These are phyloP conservation scores for Lordiphosa mommai DNA, from an alignment of 1,140 invertebrate species.

Conservation along the genomic window DNA sequence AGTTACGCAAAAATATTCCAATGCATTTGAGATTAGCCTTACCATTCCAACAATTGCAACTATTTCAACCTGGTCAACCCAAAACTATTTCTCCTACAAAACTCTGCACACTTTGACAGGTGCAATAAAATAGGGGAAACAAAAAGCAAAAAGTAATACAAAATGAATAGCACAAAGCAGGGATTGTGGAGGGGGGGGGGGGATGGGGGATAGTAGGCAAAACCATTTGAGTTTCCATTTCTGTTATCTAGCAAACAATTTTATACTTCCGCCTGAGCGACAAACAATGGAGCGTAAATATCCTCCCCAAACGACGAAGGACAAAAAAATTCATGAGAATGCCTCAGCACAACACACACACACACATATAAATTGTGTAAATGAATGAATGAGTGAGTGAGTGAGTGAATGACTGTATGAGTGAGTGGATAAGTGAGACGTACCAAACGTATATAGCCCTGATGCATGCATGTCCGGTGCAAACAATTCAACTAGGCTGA, in stretches of 20 bases:
- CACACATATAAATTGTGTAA: slow-evolving; percentile 64
- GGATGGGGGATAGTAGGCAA: slow-evolving; percentile 19
- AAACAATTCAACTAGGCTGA: slow-evolving; percentile 39
- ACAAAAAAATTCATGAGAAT: slow-evolving; percentile 42
- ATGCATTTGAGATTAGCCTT: no score
- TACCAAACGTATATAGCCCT: slow-evolving; percentile 27
- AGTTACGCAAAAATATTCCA: slow-evolving; percentile 40
- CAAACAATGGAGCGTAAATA: slow-evolving; percentile 77
- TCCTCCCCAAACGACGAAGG: slow-evolving; percentile 58
- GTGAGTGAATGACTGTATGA: slow-evolving; percentile 20
- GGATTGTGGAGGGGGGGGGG: no score
- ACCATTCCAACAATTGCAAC: slow-evolving; percentile 27
- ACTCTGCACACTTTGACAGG: slow-evolving; percentile 17
- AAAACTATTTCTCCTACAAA: slow-evolving; percentile 36
- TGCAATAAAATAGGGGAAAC: slow-evolving; percentile 57
- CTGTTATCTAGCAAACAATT: slow-evolving; percentile 74
- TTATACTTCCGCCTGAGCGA: slow-evolving; percentile 76
- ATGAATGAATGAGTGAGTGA: slow-evolving; percentile 59
- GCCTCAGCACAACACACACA: neutral
- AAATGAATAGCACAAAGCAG: neutral
- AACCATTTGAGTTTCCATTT: slow-evolving; percentile 55
- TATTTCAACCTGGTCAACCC: slow-evolving; percentile 39
- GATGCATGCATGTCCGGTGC: slow-evolving; percentile 64
- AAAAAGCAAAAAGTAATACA: slow-evolving; percentile 12
- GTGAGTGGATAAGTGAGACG: slow-evolving; percentile 19